Evolutionary conservation across 2,888 invertebrate species (phyloP), one percentile per base, ranked within the genome.

Genomic region (Nezara viridula): DNA sequence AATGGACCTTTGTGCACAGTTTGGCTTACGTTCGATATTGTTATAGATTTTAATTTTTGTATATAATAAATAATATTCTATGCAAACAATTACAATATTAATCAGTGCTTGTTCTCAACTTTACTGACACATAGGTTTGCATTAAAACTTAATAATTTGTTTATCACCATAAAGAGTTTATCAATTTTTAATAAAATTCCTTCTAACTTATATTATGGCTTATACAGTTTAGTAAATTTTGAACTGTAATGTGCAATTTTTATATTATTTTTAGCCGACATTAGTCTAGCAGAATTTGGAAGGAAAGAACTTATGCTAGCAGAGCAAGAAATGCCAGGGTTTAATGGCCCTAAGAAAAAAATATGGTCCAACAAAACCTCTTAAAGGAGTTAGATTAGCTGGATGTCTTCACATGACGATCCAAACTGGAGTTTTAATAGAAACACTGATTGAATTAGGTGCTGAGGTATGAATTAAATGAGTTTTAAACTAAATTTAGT

Each of bases 241-340:
- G 7, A 6, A 24, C 7, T 6, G 7, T 16, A 55, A 19, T 55
- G 55, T 55, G 6, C n/a, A 9, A 47, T 85, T 87, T 24, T 27
- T 66, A 44, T 91, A 91, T 91, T 90, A n/a, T n/a, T 93, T 94
- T 89, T 92, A 98, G 99, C 99, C 92, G 97, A 99, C 94, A 96
- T 99, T 92, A 95, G 95, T 90, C 94, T 98, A 92, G 98, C 98
- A 85, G 98, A 98, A 92, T 97, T 97, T 95, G 99, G 99, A 89
- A 96, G 99, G 91, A 99, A 98, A 93, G 98, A 98, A 93, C 98
- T 99, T 91, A 96, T 96, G 92, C 94, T 99, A 92, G 99, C 99
- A 0, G 99, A 99, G 94, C 98, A 99, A 93, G 99, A 99, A 94
- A 99, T 99, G 99, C 99, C 99, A 1, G 99, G 99, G n/a, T 86